These are phyloP conservation scores for Drosophila phalerata DNA, from an alignment of 2,888 invertebrate genomes.

Conservation along the genomic window DNA sequence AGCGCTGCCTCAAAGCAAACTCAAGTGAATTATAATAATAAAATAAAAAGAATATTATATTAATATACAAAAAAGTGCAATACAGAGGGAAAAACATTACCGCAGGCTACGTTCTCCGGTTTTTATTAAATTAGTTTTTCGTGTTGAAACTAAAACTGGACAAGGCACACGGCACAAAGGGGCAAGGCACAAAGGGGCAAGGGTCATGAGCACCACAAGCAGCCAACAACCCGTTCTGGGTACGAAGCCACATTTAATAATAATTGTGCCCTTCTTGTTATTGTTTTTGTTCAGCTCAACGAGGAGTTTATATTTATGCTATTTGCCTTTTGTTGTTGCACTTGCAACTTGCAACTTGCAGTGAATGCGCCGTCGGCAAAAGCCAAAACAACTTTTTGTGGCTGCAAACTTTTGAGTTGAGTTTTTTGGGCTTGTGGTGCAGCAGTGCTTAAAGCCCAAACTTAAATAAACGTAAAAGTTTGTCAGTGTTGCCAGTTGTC, in stretches of 20 bases:
- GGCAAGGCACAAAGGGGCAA: slow-evolving; percentile 1
- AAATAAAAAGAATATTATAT: slow-evolving; percentile 9
- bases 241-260: slow-evolving; percentile 50
- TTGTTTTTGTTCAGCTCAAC: slow-evolving; percentile 31
- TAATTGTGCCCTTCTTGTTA: slow-evolving; percentile 43
- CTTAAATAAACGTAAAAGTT: slow-evolving; percentile 42
- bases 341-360: slow-evolving; percentile 9
- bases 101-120: not conserved
- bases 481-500: slow-evolving; percentile 13
- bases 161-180: not conserved
- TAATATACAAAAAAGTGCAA: slow-evolving; percentile 15
- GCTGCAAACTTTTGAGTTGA: slow-evolving; percentile 66
- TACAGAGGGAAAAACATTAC: slow-evolving; percentile 2
- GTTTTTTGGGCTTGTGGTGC: slow-evolving; percentile 38
- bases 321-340: slow-evolving; percentile 48
- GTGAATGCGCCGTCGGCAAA: not conserved
- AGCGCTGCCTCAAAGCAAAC: slow-evolving; percentile 35
- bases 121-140: slow-evolving; percentile 53
- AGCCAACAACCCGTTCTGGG: slow-evolving; percentile 67
- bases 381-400: slow-evolving; percentile 25
- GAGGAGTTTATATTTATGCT: slow-evolving; percentile 50
- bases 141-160: slow-evolving; percentile 19
- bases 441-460: slow-evolving; percentile 60
- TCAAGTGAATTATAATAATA: slow-evolving; percentile 41
- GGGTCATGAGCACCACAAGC: slow-evolving; percentile 59